A percentile compares a stretch with the other conserved stretches of the same genome.
phyloP scores from a whole-genome alignment of 2,797 vertebrate genomes.

The Buphagus erythrorhynchus region DNA sequence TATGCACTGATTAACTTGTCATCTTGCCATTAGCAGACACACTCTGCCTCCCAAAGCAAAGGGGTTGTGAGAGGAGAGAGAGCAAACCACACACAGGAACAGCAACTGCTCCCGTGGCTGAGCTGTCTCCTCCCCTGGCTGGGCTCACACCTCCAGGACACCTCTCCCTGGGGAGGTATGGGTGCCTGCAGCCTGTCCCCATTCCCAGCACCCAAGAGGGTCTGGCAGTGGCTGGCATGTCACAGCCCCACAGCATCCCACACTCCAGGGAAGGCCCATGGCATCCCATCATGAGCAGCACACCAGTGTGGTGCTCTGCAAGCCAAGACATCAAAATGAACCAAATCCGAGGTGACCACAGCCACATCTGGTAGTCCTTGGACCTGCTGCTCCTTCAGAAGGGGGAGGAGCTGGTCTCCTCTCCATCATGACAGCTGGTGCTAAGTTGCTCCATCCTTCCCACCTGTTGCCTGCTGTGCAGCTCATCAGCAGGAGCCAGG shows the following conservation, averaged over 20 bases:
- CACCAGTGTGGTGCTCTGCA: accelerated
- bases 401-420: neutral
- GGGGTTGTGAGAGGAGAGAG: neutral
- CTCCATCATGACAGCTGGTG: neutral
- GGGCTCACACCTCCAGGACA: neutral
- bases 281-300: neutral
- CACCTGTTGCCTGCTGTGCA: accelerated
- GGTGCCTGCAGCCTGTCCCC: neutral
- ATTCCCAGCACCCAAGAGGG: neutral
- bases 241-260: neutral
- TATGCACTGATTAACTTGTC: conserved; percentile 26
- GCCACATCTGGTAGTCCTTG: neutral
- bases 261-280: accelerated
- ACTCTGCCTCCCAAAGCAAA: neutral
- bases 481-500: neutral
- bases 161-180: neutral
- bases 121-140: neutral
- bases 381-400: neutral
- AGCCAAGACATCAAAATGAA: neutral
- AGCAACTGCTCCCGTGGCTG: accelerated
- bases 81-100: neutral
- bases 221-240: neutral
- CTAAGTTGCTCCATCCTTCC: neutral
- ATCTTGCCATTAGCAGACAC: neutral
- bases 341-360: neutral